phyloP scores from a whole-genome alignment of 2,888 invertebrate species.

The Heliothis peltigera region DNA sequence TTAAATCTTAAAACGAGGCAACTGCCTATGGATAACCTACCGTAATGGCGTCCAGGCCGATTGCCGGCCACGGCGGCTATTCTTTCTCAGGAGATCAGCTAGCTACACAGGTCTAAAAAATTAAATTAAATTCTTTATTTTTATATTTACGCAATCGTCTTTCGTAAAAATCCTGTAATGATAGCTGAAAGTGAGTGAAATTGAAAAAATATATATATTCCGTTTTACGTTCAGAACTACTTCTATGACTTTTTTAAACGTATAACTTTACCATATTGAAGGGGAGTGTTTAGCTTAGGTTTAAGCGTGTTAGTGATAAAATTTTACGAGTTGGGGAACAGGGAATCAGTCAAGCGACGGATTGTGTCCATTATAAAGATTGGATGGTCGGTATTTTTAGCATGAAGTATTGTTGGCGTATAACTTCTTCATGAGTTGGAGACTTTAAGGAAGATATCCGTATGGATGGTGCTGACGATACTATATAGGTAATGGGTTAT shows the following conservation, averaged over 20 bases:
- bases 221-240: neutral
- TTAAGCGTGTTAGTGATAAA: conserved; percentile 74
- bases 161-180: too few relatives aligned
- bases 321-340: conserved; percentile 79
- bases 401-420: conserved; percentile 24
- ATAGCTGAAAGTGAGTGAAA: too few relatives aligned
- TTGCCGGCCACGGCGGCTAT: too few relatives aligned
- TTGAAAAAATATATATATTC: too few relatives aligned
- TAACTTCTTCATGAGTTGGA: neutral
- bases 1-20: too few relatives aligned
- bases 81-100: too few relatives aligned
- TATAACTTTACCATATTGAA: conserved; percentile 56
- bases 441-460: neutral
- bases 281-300: conserved; percentile 62
- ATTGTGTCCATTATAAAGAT: conserved; percentile 70
- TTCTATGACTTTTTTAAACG: conserved; percentile 43
- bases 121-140: too few relatives aligned
- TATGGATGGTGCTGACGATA: neutral
- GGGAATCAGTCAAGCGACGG: conserved; percentile 65
- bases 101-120: too few relatives aligned
- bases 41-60: too few relatives aligned
- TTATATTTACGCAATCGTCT: too few relatives aligned
- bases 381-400: conserved; percentile 45
- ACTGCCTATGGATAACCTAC: too few relatives aligned
- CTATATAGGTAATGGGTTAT: too few relatives aligned